A percentile compares a stretch with the other conserved stretches of the same genome.
These are phyloP conservation scores for Lasioglossum morio DNA, from an alignment of 2,888 invertebrate species.

Conservation along the genomic window DNA sequence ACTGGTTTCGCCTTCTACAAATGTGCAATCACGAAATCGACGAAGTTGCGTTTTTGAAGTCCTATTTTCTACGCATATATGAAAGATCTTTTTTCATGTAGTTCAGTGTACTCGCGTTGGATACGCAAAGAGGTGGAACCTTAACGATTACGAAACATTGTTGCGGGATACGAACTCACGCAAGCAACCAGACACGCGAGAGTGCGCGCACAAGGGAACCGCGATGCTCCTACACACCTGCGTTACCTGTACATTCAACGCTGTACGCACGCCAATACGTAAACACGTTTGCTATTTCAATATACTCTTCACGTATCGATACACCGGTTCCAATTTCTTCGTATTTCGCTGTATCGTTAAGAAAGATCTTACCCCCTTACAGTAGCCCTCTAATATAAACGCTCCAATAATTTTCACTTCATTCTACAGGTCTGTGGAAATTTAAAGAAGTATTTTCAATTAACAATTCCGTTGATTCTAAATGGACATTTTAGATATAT, in stretches of 20 bases:
- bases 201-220: constrained; percentile 59
- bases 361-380: background rate
- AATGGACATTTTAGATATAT: no score
- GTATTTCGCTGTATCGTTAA: background rate
- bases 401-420: background rate
- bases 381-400: background rate
- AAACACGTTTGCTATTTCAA: constrained; percentile 22
- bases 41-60: background rate
- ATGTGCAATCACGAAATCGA: background rate
- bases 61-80: background rate
- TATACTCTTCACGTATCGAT: constrained; percentile 17
- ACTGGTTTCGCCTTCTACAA: background rate
- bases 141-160: constrained; percentile 72
- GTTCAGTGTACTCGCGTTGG: constrained; percentile 4
- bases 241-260: constrained; percentile 30
- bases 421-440: background rate
- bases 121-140: constrained; percentile 35
- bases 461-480: background rate
- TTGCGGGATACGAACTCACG: constrained; percentile 69
- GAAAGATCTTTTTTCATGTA: background rate
- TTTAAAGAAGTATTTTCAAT: background rate
- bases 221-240: constrained; percentile 63
- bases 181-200: constrained; percentile 71
- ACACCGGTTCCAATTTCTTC: constrained; percentile 1
- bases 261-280: constrained; percentile 61